phyloP scores from a whole-genome alignment of 2,797 vertebrate genomes.

The Trachurus trachurus region DNA sequence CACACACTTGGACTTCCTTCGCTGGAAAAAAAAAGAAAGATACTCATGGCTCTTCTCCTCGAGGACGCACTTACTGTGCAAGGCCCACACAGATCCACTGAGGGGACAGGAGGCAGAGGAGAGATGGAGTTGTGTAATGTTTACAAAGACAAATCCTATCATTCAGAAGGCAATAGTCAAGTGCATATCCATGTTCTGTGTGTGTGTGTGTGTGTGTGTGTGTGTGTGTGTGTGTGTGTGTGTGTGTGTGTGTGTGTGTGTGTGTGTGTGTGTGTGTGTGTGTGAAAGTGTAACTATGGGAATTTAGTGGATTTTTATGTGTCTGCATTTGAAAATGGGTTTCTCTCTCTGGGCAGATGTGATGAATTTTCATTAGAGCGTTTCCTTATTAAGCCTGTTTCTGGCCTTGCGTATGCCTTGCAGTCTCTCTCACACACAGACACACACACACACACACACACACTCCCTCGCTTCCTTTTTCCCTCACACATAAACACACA shows the following conservation, averaged over 20 bases:
- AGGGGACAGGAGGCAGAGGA: constrained; percentile 62
- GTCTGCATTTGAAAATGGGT: constrained; percentile 37
- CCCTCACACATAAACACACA: constrained; percentile 21
- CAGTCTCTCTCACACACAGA: constrained; percentile 37
- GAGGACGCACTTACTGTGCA: constrained; percentile 71
- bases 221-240: background rate
- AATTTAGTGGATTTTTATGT: constrained; percentile 36
- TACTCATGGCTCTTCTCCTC: constrained; percentile 64
- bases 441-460: constrained; percentile 19
- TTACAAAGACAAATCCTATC: constrained; percentile 39
- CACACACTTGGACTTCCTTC: constrained; percentile 29
- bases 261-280: constrained; percentile 10
- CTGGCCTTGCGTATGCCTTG: constrained; percentile 58
- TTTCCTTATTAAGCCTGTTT: constrained; percentile 72
- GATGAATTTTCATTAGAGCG: constrained; percentile 75
- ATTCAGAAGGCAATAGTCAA: constrained; percentile 18
- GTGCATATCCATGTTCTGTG: constrained; percentile 4
- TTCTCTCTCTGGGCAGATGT: constrained; percentile 61
- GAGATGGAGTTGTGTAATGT: constrained; percentile 22
- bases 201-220: background rate
- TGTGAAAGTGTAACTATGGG: background rate
- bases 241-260: constrained; percentile 1
- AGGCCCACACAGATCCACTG: constrained; percentile 64
- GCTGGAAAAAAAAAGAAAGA: constrained; percentile 31
- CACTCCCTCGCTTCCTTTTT: background rate